phyloP scores from a whole-genome alignment of 2,888 invertebrate species.

The Pasiphila rectangulata region DNA sequence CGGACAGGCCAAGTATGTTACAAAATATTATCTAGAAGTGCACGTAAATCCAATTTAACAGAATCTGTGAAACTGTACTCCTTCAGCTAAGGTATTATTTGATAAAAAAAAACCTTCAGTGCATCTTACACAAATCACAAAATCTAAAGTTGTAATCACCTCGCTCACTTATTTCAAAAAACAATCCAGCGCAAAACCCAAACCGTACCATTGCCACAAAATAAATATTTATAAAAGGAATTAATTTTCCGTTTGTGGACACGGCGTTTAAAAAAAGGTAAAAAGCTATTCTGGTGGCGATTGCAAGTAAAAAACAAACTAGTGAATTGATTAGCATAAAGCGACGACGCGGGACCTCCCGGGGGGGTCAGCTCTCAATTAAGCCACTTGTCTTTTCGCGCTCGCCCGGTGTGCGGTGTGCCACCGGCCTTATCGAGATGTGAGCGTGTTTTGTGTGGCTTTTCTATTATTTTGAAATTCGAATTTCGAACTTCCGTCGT shows the following conservation, averaged over 20 bases:
- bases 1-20: too few relatives aligned
- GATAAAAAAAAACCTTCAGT: too few relatives aligned
- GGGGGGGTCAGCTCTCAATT: conserved; percentile 71
- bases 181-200: conserved; percentile 17
- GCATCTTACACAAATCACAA: too few relatives aligned
- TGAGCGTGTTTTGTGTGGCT: conserved; percentile 49
- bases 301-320: conserved; percentile 72
- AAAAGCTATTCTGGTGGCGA: conserved; percentile 59
- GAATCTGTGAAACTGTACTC: too few relatives aligned
- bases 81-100: too few relatives aligned
- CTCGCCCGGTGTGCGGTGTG: conserved; percentile 68
- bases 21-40: too few relatives aligned
- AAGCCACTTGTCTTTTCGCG: conserved; percentile 77
- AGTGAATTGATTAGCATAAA: conserved; percentile 78
- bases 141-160: too few relatives aligned
- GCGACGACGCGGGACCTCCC: conserved; percentile 71
- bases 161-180: neutral
- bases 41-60: too few relatives aligned
- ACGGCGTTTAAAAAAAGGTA: conserved; percentile 57
- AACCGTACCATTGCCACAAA: conserved; percentile 33
- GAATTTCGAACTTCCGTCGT: too few relatives aligned
- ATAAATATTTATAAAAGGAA: conserved; percentile 39
- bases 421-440: conserved; percentile 67
- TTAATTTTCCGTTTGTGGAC: conserved; percentile 30
- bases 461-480: conserved; percentile 16